These are phyloP conservation scores for Psix sp. DNA, from an alignment of 1,140 invertebrate genomes.

Conservation along the genomic window DNA sequence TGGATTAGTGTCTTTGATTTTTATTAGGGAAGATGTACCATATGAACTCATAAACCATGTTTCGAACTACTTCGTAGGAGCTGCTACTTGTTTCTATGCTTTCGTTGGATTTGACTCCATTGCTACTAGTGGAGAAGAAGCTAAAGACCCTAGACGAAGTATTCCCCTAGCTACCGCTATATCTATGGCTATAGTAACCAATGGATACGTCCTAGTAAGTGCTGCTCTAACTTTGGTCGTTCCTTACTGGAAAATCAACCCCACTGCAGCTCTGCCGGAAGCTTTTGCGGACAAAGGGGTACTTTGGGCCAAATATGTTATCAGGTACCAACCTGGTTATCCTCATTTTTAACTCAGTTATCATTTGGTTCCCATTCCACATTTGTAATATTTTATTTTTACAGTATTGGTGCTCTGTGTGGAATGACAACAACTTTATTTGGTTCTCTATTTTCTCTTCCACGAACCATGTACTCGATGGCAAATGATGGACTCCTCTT, in stretches of 20 bases:
- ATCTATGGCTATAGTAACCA: conserved; percentile 87
- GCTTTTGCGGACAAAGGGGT: conserved; percentile 86
- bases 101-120: conserved; percentile 93
- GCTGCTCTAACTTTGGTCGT: conserved; percentile 90
- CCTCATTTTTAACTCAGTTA: too few relatives aligned
- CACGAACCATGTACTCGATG: conserved; percentile 92
- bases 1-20: too few relatives aligned
- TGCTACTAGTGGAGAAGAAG: conserved; percentile 91
- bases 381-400: not conserved
- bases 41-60: too few relatives aligned
- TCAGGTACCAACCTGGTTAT: conserved; percentile 72
- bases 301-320: conserved; percentile 91
- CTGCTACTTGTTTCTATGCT: conserved; percentile 93
- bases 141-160: conserved; percentile 85
- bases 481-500: conserved; percentile 91
- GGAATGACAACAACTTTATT: conserved; percentile 93
- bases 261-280: conserved; percentile 88
- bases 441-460: conserved; percentile 89
- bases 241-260: conserved; percentile 85
- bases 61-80: conserved; percentile 79
- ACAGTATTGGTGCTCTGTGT: conserved; percentile 89
- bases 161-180: conserved; percentile 89
- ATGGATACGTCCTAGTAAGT: conserved; percentile 89
- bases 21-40: too few relatives aligned
- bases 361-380: not conserved